Base-by-base conservation (phyloP, 2,113 vertebrate species). In the Nesoenas mayeri region DNA sequence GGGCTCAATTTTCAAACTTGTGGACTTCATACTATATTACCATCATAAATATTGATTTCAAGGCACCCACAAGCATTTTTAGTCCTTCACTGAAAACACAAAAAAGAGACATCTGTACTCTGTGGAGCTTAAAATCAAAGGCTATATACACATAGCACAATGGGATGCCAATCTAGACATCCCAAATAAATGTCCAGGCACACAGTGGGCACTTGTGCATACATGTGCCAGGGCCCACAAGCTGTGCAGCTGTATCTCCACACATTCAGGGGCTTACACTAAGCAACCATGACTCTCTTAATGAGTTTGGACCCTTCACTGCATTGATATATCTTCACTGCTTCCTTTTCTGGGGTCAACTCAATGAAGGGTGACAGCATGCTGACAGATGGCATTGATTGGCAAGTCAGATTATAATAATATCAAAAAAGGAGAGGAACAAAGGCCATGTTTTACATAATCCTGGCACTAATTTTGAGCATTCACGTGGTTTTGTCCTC, bases 11-110 rank as follows among this genome's bases (percentile, higher is more conserved):
- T 96, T 93, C 95, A 93, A 95, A 95, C 81, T 95, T 94, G 84
- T 93, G 86, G 81, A 91, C 81, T 94, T 85, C 71, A 42, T 89
- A 69, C 66, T 65, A 70, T 85, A 96, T 93, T 96, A 85, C 57
- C 50, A 82, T 82, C 71, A 94, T 95, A 96, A 97, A 96, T 95
- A 97, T 82, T 91, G 87, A 96, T 95, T 95, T 93, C 94, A 94
- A 91, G 74, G 78, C 91, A 96, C 78, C 94, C 89, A 94, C 31
- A 94, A 93, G 36, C 87, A 83, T 87, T 92, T 95, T 93, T 47
- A 95, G 78, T 58, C 74, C 62, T 87, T 91, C 87, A 61, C 47
- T 54, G 66, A 85, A 89, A 97, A 77, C 44, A 81, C 32, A 75
- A 42, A 95, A 87, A 81, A 83, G 44, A 84, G 65, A 62, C 38